phyloP scores from a whole-genome alignment of 2,797 vertebrate species.

The Sebastes steindachneri region DNA sequence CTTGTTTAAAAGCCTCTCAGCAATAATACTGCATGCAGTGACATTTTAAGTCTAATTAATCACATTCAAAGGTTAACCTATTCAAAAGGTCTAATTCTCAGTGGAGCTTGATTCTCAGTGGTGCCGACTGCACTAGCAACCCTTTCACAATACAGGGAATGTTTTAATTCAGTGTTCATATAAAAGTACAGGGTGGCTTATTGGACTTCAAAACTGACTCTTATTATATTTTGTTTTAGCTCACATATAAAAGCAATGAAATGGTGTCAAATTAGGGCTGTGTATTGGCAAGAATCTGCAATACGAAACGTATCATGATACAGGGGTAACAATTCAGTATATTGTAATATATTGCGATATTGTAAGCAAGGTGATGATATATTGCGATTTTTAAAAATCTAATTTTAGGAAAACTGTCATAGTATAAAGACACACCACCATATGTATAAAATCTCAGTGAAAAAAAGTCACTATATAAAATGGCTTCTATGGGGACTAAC shows the following conservation, averaged over 20 bases:
- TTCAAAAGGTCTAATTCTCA: constrained; percentile 42
- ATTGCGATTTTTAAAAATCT: too few species aligned
- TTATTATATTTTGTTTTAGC: neutral
- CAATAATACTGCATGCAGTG: constrained; percentile 35
- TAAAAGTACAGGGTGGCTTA: neutral
- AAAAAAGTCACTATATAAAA: too few species aligned
- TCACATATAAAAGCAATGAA: neutral
- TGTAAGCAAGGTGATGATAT: too few species aligned
- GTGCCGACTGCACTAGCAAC: neutral
- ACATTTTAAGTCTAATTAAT: constrained; percentile 71
- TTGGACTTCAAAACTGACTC: neutral
- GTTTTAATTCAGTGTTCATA: neutral
- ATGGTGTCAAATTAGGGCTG: neutral
- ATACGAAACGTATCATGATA: too few species aligned
- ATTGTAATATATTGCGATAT: too few species aligned
- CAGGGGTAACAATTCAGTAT: too few species aligned
- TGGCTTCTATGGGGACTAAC: too few species aligned
- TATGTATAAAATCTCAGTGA: too few species aligned
- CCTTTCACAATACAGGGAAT: neutral
- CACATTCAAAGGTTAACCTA: constrained; percentile 61
- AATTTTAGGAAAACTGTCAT: too few species aligned
- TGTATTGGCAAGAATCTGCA: too few species aligned
- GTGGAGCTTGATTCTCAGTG: constrained; percentile 16
- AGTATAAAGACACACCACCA: too few species aligned
- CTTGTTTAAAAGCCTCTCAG: constrained; percentile 50